Evolutionary conservation across 1,140 invertebrate species (phyloP).

Genomic region (Drosophila ambigua): DNA sequence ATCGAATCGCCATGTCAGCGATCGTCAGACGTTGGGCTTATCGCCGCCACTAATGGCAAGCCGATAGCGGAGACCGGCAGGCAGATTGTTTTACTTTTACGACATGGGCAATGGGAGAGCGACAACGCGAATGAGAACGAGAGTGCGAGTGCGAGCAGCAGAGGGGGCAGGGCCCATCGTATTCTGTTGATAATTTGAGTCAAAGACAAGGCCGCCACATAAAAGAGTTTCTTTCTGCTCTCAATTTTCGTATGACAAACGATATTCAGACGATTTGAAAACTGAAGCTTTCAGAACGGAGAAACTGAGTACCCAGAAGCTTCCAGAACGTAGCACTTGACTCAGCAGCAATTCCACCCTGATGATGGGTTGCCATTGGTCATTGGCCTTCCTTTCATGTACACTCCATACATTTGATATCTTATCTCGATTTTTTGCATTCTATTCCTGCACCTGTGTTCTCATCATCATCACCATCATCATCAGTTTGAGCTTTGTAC

Average conservation of each 20-base stretch:
- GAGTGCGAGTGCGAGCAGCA: too few relatives aligned
- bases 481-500: background rate
- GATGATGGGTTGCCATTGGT: conserved; percentile 22
- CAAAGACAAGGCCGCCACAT: too few relatives aligned
- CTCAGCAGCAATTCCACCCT: background rate
- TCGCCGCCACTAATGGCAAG: too few relatives aligned
- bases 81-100: too few relatives aligned
- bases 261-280: background rate
- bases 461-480: background rate
- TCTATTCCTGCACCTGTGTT: conserved; percentile 10
- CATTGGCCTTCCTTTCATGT: conserved; percentile 31
- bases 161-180: too few relatives aligned
- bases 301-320: conserved; percentile 14
- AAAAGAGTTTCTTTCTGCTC: background rate
- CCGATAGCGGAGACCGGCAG: too few relatives aligned
- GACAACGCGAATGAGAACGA: too few relatives aligned
- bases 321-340: conserved; percentile 38
- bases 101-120: too few relatives aligned
- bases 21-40: too few relatives aligned
- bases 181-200: too few relatives aligned
- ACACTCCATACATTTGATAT: conserved; percentile 19
- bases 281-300: too few relatives aligned
- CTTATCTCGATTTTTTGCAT: conserved; percentile 20
- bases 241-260: conserved; percentile 9
- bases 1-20: too few relatives aligned